These are phyloP conservation scores for Misgurnus mizolepis DNA, from an alignment of 2,113 vertebrate genomes.

Conservation along the genomic window DNA sequence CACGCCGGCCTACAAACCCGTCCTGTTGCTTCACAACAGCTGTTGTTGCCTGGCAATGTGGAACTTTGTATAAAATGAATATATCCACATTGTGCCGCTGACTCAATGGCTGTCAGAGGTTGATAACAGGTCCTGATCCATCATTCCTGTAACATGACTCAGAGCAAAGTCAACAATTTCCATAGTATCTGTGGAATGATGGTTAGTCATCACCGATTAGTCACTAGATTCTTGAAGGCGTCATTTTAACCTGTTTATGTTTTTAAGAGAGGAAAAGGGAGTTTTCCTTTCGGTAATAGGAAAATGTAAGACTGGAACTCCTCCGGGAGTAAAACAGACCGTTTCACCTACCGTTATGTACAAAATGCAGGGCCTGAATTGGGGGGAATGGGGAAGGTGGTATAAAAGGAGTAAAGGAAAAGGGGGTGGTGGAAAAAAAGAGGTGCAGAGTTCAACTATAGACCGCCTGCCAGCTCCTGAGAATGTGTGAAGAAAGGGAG, in stretches of 20 bases:
- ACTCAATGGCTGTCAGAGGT: slow-evolving; percentile 56
- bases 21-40: slow-evolving; percentile 47
- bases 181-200: slow-evolving; percentile 47
- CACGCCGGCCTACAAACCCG: slow-evolving; percentile 19
- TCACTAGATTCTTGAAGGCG: slow-evolving; percentile 5
- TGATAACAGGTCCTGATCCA: slow-evolving; percentile 13
- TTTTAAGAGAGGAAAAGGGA: slow-evolving; percentile 1
- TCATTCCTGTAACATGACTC: slow-evolving; percentile 44
- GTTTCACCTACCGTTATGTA: slow-evolving; percentile 34
- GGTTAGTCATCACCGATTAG: slow-evolving; percentile 32
- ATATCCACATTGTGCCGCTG: slow-evolving; percentile 57
- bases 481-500: slow-evolving; percentile 54
- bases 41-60: slow-evolving; percentile 51
- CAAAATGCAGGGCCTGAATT: neutral
- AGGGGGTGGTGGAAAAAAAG: neutral
- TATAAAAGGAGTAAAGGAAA: neutral
- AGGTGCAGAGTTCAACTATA: slow-evolving; percentile 48
- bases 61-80: slow-evolving; percentile 46
- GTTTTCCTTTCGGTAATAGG: slow-evolving; percentile 25
- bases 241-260: slow-evolving; percentile 7
- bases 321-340: neutral
- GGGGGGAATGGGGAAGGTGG: neutral
- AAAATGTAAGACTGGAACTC: slow-evolving; percentile 1
- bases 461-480: slow-evolving; percentile 53
- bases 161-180: slow-evolving; percentile 30